Evolutionary conservation across 2,797 vertebrate genomes (phyloP).

Genomic region (Oceanodroma leucorhoa): DNA sequence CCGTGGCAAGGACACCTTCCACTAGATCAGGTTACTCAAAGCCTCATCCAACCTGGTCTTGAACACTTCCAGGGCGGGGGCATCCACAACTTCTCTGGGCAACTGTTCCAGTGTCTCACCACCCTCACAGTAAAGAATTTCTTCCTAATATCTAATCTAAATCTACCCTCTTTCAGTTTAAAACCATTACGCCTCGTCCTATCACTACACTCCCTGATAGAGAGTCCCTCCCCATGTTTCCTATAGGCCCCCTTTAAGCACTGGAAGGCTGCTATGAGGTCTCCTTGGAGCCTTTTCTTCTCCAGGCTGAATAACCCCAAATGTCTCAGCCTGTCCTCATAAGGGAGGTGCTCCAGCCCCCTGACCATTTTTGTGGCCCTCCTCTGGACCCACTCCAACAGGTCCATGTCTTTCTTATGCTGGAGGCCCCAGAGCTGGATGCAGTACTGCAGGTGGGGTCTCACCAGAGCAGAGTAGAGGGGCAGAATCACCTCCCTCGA

Average conservation of each 20-base stretch:
- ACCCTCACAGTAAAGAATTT: not conserved
- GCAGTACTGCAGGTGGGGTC: not conserved
- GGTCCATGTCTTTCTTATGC: not conserved
- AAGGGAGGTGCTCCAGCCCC: not conserved
- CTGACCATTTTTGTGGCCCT: too few relatives aligned
- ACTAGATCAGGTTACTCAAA: not conserved
- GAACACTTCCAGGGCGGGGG: not conserved
- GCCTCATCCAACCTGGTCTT: not conserved
- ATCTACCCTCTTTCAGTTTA: not conserved
- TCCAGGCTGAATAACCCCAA: not conserved
- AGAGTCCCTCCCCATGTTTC: not conserved
- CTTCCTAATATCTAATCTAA: not conserved
- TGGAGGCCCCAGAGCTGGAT: not conserved
- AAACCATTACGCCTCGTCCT: not conserved
- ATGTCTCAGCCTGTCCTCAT: not conserved
- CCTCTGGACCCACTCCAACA: not conserved
- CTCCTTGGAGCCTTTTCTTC: not conserved
- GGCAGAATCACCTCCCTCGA: not conserved
- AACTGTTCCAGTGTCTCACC: not conserved
- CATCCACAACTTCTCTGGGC: not conserved
- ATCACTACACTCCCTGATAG: not conserved
- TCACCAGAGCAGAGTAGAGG: not conserved
- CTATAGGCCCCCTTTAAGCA: not conserved
- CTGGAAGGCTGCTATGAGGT: not conserved
- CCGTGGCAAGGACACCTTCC: rapidly evolving